A percentile compares a stretch with the other conserved stretches of the same genome.
These are phyloP conservation scores for Caenorhabditis sulstoni DNA, from an alignment of 2,888 invertebrate genomes.

Conservation along the genomic window DNA sequence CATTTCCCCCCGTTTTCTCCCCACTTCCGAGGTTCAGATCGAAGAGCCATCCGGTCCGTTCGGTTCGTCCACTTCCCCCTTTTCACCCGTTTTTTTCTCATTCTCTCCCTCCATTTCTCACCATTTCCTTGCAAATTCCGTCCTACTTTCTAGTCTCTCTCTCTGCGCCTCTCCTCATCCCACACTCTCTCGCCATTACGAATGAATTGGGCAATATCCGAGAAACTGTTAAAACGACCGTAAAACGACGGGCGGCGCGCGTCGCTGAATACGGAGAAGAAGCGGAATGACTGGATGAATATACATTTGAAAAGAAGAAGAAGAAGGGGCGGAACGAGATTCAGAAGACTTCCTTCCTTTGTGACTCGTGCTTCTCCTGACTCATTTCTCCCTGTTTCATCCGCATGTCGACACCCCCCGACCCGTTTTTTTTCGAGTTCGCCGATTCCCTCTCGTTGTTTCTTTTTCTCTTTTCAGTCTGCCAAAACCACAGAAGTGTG, in stretches of 20 bases:
- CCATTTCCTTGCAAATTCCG: conserved; percentile 33
- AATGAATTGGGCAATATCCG: conserved; percentile 23
- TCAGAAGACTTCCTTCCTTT: not conserved
- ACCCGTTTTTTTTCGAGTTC: conserved; percentile 4
- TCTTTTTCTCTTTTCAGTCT: not conserved
- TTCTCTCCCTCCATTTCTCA: conserved; percentile 8
- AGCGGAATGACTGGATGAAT: conserved; percentile 25
- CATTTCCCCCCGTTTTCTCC: too few species aligned
- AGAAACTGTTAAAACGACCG: conserved; percentile 56
- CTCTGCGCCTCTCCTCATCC: conserved; percentile 7
- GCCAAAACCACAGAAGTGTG: too few species aligned
- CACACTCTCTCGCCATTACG: conserved; percentile 16
- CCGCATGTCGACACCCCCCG: conserved; percentile 3
- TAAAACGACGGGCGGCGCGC: conserved; percentile 26
- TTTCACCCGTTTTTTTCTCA: too few species aligned
- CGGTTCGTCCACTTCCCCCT: too few species aligned
- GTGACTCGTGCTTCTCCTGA: conserved; percentile 2
- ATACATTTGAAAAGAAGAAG: conserved; percentile 38
- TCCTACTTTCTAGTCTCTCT: conserved; percentile 30
- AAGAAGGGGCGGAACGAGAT: conserved; percentile 3
- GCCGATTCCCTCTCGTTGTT: not conserved
- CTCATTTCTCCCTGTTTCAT: conserved; percentile 15
- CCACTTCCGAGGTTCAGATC: too few species aligned
- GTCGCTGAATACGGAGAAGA: conserved; percentile 4
- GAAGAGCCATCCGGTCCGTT: too few species aligned